phyloP scores from a whole-genome alignment of 92 coral and sea anemone species.

The Scolanthus callimorphus region DNA sequence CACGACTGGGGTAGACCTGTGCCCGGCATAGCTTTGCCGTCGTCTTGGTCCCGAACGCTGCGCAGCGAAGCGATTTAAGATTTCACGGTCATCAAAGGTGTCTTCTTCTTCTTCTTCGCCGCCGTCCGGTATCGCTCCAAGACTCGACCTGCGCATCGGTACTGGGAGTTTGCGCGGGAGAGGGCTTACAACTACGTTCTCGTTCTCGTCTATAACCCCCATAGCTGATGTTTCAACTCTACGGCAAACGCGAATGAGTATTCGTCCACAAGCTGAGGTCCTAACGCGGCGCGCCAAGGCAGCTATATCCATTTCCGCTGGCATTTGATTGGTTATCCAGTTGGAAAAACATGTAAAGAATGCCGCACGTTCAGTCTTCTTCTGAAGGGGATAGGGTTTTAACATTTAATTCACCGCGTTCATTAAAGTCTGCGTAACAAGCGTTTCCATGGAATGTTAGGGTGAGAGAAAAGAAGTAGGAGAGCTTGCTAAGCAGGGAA shows the following conservation, averaged over 20 bases:
- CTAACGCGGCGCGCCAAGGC: too few relatives aligned
- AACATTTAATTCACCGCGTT: too few relatives aligned
- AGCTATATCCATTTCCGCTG: not conserved
- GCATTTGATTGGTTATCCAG: constrained; percentile 6
- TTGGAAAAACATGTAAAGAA: too few relatives aligned
- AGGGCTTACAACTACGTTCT: not conserved
- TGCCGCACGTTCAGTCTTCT: too few relatives aligned
- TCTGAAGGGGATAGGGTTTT: too few relatives aligned
- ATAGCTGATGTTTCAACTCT: too few relatives aligned
- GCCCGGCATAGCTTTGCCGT: constrained; percentile 1
- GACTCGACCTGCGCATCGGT: not conserved
- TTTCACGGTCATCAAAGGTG: not conserved
- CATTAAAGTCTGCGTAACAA: too few relatives aligned
- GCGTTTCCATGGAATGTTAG: too few relatives aligned
- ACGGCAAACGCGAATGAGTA: not conserved
- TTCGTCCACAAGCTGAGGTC: not conserved
- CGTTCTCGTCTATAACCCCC: not conserved
- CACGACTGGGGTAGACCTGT: not conserved
- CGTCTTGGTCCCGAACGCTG: not conserved
- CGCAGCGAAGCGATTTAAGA: not conserved
- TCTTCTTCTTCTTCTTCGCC: not conserved
- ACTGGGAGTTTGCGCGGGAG: not conserved
- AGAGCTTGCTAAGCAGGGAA: too few relatives aligned
- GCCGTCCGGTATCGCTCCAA: too few relatives aligned
- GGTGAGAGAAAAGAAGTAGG: too few relatives aligned